These are phyloP conservation scores for Sander vitreus DNA, from an alignment of 2,113 vertebrate species.

Conservation along the genomic window DNA sequence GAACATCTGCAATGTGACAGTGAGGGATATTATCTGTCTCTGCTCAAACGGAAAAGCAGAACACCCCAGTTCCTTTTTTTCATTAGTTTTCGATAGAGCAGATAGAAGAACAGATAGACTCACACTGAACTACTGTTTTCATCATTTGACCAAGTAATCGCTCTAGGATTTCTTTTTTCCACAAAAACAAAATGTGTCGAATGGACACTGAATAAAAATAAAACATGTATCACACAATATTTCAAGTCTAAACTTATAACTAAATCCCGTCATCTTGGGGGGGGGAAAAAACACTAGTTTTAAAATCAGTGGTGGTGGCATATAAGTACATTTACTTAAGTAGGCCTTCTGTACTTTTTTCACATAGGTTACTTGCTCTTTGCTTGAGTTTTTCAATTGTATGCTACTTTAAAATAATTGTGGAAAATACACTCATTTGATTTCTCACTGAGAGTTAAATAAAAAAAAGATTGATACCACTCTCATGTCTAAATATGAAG, in stretches of 20 bases:
- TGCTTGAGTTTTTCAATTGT: not conserved
- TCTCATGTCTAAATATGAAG: not conserved
- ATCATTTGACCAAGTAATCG: not conserved
- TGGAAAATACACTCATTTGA: not conserved
- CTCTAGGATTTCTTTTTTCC: conserved; percentile 14
- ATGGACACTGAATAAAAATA: not conserved
- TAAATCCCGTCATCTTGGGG: not conserved
- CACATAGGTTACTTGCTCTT: not conserved
- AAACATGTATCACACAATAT: not conserved
- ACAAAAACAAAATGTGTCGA: not conserved
- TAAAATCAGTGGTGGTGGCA: not conserved
- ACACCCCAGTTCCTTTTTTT: conserved; percentile 71
- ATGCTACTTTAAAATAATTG: not conserved
- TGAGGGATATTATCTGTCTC: conserved; percentile 70
- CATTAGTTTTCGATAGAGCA: conserved; percentile 18
- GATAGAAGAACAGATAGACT: conserved; percentile 39
- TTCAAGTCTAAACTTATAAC: not conserved
- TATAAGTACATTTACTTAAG: not conserved
- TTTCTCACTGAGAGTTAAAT: not conserved
- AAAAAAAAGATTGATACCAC: not conserved
- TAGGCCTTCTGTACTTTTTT: not conserved
- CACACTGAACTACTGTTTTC: not conserved
- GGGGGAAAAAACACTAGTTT: not conserved
- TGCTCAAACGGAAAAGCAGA: conserved; percentile 74
- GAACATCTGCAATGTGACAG: conserved; percentile 69